These are phyloP conservation scores for Diarsia dahlii DNA, from an alignment of 2,888 invertebrate species.

Conservation along the genomic window DNA sequence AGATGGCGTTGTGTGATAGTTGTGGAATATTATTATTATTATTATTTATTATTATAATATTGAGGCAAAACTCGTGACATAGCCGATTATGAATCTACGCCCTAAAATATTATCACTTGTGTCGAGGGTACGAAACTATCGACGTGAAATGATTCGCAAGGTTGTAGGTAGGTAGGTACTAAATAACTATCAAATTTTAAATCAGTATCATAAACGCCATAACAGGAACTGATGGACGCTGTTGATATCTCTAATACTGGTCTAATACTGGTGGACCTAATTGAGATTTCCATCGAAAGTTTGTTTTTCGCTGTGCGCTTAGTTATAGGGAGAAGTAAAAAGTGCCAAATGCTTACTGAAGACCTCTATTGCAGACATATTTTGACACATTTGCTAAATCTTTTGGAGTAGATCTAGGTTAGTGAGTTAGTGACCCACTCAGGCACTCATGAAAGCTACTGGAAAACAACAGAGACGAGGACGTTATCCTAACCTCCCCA, in stretches of 20 bases:
- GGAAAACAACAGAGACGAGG: neutral
- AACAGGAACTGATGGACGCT: neutral
- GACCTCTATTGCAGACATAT: neutral
- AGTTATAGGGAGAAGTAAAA: neutral
- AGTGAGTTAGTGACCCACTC: too few species aligned
- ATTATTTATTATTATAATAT: conserved; percentile 1
- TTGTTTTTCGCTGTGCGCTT: neutral
- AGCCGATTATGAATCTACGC: neutral
- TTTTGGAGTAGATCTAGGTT: too few species aligned
- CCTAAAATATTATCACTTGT: neutral
- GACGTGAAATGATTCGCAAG: neutral
- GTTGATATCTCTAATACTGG: neutral
- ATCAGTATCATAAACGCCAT: neutral
- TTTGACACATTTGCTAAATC: conserved; percentile 1
- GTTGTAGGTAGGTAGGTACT: too few species aligned
- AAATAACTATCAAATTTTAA: neutral
- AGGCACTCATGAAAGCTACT: too few species aligned
- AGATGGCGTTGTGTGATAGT: too few species aligned
- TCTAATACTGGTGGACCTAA: too few species aligned
- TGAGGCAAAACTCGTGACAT: neutral
- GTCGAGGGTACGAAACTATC: neutral
- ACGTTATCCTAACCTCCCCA: neutral
- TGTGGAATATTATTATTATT: too few species aligned
- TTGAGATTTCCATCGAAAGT: neutral
- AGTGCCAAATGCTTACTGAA: conserved; percentile 5